Conservation (phyloP, 92 coral and sea anemone species). For the Porites divaricata region DNA sequence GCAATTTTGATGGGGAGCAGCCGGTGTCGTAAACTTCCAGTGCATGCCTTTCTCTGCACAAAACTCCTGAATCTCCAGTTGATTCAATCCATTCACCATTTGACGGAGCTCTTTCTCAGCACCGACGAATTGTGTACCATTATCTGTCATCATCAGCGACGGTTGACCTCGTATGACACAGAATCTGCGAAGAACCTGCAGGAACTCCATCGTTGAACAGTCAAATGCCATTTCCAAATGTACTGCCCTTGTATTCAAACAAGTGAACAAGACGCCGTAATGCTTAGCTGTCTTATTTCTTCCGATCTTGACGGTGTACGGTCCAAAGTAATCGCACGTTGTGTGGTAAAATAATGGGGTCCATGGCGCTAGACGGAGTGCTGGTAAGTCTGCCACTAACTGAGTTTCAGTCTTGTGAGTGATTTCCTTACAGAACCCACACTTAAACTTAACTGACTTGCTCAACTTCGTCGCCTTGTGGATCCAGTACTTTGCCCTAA, state of each 20-base stretch:
- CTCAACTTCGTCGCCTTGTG: slow-evolving; percentile 52
- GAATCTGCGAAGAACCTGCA: slow-evolving; percentile 76
- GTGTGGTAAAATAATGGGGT: too few species aligned
- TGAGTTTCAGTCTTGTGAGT: slow-evolving; percentile 26
- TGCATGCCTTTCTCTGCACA: slow-evolving; percentile 40
- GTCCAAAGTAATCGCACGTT: too few species aligned
- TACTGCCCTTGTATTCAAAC: slow-evolving; percentile 58
- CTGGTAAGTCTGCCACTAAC: too few species aligned
- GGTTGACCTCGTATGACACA: slow-evolving; percentile 55
- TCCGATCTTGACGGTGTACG: too few species aligned
- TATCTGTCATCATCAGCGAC: slow-evolving; percentile 44
- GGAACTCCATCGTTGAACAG: slow-evolving; percentile 55
- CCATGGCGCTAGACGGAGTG: too few species aligned
- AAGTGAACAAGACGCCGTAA: background rate
- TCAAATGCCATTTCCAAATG: slow-evolving; percentile 62
- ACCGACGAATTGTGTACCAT: slow-evolving; percentile 23
- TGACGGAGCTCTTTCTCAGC: slow-evolving; percentile 65
- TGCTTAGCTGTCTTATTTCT: too few species aligned
- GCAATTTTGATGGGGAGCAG: slow-evolving; percentile 47
- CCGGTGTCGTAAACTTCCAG: slow-evolving; percentile 51
- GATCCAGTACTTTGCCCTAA: slow-evolving; percentile 55
- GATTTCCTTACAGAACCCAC: slow-evolving; percentile 27
- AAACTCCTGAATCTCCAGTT: slow-evolving; percentile 36
- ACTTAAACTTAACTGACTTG: slow-evolving; percentile 50
- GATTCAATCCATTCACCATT: slow-evolving; percentile 52